Evolutionary conservation across 2,888 invertebrate species (phyloP).

Genomic region (Stenchaetothrips biformis): DNA sequence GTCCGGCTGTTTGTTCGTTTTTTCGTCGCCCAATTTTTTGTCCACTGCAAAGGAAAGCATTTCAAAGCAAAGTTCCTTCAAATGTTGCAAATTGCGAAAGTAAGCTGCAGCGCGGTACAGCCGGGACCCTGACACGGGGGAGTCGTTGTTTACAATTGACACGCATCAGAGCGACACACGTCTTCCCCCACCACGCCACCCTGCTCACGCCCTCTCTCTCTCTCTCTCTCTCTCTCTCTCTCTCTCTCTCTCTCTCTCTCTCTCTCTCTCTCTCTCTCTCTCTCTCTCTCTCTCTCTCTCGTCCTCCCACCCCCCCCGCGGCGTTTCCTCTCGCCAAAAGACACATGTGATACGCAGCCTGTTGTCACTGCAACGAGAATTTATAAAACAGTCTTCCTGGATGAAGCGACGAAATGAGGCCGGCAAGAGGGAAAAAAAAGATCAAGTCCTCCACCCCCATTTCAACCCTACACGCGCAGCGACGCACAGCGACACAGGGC

Average conservation of each 20-base stretch:
- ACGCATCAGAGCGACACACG: slow-evolving; percentile 7
- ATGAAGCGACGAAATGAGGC: slow-evolving; percentile 16
- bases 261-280: not conserved
- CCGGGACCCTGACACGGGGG: not conserved
- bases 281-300: not conserved
- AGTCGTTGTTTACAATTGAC: slow-evolving; percentile 21
- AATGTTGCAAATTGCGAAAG: no score
- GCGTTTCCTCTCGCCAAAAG: not conserved
- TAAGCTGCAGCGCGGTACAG: not conserved
- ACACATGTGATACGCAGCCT: slow-evolving; percentile 20
- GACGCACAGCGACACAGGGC: not conserved
- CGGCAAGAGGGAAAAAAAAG: not conserved
- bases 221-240: not conserved
- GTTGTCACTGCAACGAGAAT: slow-evolving; percentile 23
- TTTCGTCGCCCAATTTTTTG: no score
- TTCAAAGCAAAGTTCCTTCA: no score
- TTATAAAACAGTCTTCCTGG: slow-evolving; percentile 8
- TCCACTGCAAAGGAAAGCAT: no score
- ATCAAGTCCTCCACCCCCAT: not conserved
- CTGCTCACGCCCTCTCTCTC: not conserved
- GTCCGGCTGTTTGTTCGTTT: no score
- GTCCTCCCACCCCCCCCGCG: not conserved
- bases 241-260: not conserved
- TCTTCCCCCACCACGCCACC: not conserved
- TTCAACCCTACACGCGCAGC: not conserved